Conservation (phyloP, 2,888 invertebrate species). For the Agrotis clavis region DNA sequence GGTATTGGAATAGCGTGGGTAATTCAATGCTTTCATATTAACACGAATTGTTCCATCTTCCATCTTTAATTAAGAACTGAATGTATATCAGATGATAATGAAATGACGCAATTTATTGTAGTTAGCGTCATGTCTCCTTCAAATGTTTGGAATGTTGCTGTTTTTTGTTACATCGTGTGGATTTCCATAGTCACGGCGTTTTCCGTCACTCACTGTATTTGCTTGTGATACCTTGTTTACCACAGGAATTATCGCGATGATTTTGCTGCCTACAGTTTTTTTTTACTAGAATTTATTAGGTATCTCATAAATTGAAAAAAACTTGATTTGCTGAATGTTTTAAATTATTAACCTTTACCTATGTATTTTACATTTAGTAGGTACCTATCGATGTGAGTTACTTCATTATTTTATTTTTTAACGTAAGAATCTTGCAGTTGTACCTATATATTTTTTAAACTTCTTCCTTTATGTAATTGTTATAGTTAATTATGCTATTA, state of each 20-base stretch:
- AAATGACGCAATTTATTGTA: constrained; percentile 26
- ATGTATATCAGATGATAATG: constrained; percentile 1
- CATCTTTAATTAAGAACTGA: too few species aligned
- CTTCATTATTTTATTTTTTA: constrained; percentile 2
- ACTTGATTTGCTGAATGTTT: too few species aligned
- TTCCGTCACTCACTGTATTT: constrained; percentile 24
- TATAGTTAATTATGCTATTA: neutral
- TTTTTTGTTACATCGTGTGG: constrained; percentile 11
- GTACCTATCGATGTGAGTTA: too few species aligned
- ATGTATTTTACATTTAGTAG: too few species aligned
- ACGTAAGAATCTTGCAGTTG: neutral
- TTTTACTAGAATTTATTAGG: too few species aligned
- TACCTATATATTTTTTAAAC: neutral
- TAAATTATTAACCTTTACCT: too few species aligned
- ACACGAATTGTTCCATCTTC: too few species aligned
- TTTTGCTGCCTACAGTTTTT: neutral
- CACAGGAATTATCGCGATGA: neutral
- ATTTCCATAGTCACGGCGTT: constrained; percentile 35
- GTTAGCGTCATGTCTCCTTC: constrained; percentile 14
- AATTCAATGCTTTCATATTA: neutral
- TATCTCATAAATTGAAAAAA: neutral
- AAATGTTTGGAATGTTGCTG: constrained; percentile 26
- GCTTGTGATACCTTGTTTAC: constrained; percentile 38
- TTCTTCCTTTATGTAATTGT: neutral
- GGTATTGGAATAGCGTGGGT: neutral